Evolutionary conservation across 2,113 vertebrate genomes (phyloP), one percentile per base, ranked within the genome.

Genomic region (Ia io): DNA sequence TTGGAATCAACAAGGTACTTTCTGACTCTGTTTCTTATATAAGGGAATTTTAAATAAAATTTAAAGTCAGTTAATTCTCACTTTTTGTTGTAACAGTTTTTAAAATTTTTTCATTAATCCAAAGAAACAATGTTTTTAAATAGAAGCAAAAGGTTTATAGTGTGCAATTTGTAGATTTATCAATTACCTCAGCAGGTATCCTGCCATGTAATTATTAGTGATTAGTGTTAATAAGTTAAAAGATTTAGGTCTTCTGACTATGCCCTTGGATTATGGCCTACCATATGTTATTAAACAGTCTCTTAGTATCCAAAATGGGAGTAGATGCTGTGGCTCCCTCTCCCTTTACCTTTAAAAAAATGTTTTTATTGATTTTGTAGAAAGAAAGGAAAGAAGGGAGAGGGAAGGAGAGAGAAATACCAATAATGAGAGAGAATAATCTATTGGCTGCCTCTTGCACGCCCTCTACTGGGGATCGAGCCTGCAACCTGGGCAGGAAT

Each of bases 111-210:
- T 90, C 88, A 90, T 98, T 97, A 93, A 97, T 95, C 96, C 96
- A 97, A 97, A 98, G 97, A 98, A 96, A 71, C 93, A 93, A 95
- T 97, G 92, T 79, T 98, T 97, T 93, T 96, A 97, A 97, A 77
- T 69, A 73, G 90, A 97, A 94, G 88, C 84, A 92, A 18, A 2
- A 74, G 73, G 67, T 93, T 95, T 97, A 35, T 92, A 40, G 97
- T 82, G 13, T 97, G 95, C 93, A 95, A 88, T 97, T 90, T 44
- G 32, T 76, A 96, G 97, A 86, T 91, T 96, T 93, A 87, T 96
- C 44, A 2, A 4, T 98, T 97, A 97, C 93, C 98, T 97, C 98
- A 96, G 97, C 98, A 97, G 97, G 88, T 95, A 10, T 97, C 95
- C 98, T 98, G 98, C 98, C 97, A 3, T 91, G 61, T 97, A 94